Conservation (phyloP, 2,113 vertebrate genomes). For the Peromyscus maniculatus region DNA sequence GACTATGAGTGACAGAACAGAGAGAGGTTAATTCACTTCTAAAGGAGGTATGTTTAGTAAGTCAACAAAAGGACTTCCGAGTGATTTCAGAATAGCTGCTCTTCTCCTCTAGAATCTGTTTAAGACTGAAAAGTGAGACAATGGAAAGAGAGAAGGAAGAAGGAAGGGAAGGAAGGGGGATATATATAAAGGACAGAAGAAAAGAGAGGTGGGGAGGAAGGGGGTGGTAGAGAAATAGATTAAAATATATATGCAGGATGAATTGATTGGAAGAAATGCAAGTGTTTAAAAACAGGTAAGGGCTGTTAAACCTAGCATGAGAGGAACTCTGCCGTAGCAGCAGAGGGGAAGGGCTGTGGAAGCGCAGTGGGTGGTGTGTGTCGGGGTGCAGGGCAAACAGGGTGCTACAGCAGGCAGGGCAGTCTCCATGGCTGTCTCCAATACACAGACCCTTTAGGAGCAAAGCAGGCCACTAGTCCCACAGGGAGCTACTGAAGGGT, state of each 20-base stretch:
- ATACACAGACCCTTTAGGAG: not conserved
- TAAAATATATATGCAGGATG: not conserved
- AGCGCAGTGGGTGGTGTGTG: not conserved
- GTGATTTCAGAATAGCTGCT: not conserved
- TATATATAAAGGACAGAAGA: not conserved
- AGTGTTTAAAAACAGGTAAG: not conserved
- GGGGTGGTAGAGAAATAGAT: not conserved
- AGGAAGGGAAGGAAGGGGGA: not conserved
- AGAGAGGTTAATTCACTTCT: not conserved
- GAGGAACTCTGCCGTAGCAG: not conserved
- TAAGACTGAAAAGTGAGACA: not conserved
- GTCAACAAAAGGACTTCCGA: not conserved
- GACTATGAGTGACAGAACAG: slow-evolving; percentile 10
- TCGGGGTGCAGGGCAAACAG: not conserved
- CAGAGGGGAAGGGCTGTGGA: not conserved
- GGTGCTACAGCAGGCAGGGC: not conserved
- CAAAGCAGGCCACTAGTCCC: not conserved
- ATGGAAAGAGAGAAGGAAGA: not conserved
- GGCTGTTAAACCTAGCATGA: not conserved
- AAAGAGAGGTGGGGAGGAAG: not conserved
- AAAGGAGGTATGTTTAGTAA: slow-evolving; percentile 35
- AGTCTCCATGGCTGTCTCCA: not conserved
- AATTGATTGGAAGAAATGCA: not conserved
- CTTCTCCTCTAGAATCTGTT: not conserved
- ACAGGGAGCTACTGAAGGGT: not conserved